These are phyloP conservation scores for Chiroxiphia lanceolata DNA, from an alignment of 2,797 vertebrate genomes.

Conservation along the genomic window DNA sequence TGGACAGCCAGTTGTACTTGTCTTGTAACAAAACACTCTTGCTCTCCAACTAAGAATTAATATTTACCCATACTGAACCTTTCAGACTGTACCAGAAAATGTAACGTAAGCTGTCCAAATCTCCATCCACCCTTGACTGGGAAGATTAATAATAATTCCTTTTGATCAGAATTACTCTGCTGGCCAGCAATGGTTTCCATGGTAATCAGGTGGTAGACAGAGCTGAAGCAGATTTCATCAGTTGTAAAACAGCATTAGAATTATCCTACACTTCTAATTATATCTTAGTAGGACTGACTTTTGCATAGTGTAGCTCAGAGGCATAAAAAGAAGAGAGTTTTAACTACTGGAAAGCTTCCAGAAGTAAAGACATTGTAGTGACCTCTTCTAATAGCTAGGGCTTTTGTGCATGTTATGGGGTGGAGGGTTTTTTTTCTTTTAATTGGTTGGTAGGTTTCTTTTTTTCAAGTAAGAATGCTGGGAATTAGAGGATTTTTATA, in stretches of 20 bases:
- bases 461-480: background rate
- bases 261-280: conserved; percentile 77
- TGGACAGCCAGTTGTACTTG: conserved; percentile 29
- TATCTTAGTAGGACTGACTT: conserved; percentile 66
- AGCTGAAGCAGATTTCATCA: conserved; percentile 73
- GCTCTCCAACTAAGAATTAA: conserved; percentile 69
- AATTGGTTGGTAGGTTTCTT: background rate
- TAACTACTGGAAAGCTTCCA: conserved; percentile 32
- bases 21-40: conserved; percentile 62
- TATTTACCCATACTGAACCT: conserved; percentile 72
- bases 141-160: conserved; percentile 78
- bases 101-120: conserved; percentile 71
- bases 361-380: conserved; percentile 9
- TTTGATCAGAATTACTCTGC: conserved; percentile 74
- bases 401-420: background rate
- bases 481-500: background rate
- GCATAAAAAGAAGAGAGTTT: conserved; percentile 47
- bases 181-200: conserved; percentile 76
- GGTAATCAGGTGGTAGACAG: conserved; percentile 74
- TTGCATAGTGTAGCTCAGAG: conserved; percentile 56
- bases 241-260: conserved; percentile 77
- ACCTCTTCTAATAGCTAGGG: background rate
- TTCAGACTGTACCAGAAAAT: conserved; percentile 69
- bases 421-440: background rate
- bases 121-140: conserved; percentile 58